Percentiles rank a stretch among this genome's conserved stretches.
phyloP scores from a whole-genome alignment of 2,888 invertebrate genomes.

The Hirtodrosophila cameraria region DNA sequence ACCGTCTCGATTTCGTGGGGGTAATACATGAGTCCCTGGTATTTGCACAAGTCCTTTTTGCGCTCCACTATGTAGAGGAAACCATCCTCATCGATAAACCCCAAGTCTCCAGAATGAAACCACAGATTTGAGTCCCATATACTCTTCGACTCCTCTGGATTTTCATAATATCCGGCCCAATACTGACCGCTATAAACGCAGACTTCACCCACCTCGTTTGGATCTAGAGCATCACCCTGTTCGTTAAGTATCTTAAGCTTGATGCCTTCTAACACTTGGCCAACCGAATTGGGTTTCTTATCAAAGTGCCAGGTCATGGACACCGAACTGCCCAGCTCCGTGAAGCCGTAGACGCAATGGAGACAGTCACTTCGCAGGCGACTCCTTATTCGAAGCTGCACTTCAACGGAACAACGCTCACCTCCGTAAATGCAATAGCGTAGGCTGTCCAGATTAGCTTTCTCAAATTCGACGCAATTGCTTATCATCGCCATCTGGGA shows the following conservation, averaged over 20 bases:
- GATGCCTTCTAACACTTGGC: slow-evolving; percentile 58
- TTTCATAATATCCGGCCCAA: slow-evolving; percentile 81
- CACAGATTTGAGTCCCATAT: slow-evolving; percentile 72
- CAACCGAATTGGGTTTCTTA: slow-evolving; percentile 72
- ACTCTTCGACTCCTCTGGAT: slow-evolving; percentile 60
- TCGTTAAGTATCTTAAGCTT: slow-evolving; percentile 74
- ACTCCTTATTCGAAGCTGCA: slow-evolving; percentile 56
- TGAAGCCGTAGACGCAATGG: slow-evolving; percentile 68
- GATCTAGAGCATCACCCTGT: slow-evolving; percentile 53
- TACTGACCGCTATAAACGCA: slow-evolving; percentile 46
- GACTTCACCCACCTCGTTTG: slow-evolving; percentile 78
- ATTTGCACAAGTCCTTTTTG: slow-evolving; percentile 78
- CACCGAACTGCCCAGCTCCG: slow-evolving; percentile 68
- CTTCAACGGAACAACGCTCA: slow-evolving; percentile 58
- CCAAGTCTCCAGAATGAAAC: slow-evolving; percentile 81
- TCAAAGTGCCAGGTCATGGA: slow-evolving; percentile 54
- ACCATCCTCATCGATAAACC: slow-evolving; percentile 80
- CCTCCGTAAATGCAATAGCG: slow-evolving; percentile 62
- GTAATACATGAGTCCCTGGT: slow-evolving; percentile 72
- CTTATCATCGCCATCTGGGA: slow-evolving; percentile 60
- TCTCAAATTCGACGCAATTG: slow-evolving; percentile 52
- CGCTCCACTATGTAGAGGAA: slow-evolving; percentile 77
- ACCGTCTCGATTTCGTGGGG: slow-evolving; percentile 79
- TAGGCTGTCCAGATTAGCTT: slow-evolving; percentile 57
- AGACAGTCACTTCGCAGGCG: slow-evolving; percentile 57